A percentile compares a stretch with the other conserved stretches of the same genome.
Conservation (phyloP, 2,888 invertebrate genomes). For the Lordiphosa andalusiaca region DNA sequence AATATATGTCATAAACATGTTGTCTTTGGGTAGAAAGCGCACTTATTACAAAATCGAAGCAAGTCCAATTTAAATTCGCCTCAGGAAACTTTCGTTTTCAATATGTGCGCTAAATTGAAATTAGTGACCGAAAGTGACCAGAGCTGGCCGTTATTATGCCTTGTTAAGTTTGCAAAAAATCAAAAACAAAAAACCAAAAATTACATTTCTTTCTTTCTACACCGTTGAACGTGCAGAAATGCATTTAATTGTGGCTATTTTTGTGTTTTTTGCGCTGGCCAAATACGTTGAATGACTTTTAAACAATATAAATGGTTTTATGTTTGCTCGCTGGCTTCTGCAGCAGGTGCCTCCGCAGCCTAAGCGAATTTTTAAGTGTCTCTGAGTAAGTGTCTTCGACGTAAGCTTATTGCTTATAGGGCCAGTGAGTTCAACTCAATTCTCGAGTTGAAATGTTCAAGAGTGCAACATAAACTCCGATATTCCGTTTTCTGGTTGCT, state of each 20-base stretch:
- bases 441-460: not conserved
- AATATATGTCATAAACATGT: conserved; percentile 57
- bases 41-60: conserved; percentile 35
- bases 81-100: conserved; percentile 68
- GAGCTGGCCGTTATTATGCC: conserved; percentile 11
- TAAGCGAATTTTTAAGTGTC: conserved; percentile 25
- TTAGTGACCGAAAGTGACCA: conserved; percentile 38
- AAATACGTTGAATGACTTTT: conserved; percentile 55
- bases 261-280: conserved; percentile 31
- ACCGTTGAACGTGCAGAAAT: conserved; percentile 61
- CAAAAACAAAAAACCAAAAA: conserved; percentile 17
- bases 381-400: conserved; percentile 2
- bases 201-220: conserved; percentile 7
- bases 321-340: conserved; percentile 11
- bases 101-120: conserved; percentile 71
- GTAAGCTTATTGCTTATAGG: not conserved
- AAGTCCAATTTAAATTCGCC: conserved; percentile 66
- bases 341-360: conserved; percentile 39
- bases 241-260: conserved; percentile 61
- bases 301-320: conserved; percentile 51
- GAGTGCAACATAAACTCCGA: no score
- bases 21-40: conserved; percentile 50
- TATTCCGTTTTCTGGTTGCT: no score
- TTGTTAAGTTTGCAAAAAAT: conserved; percentile 32
- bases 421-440: conserved; percentile 4